Base-by-base conservation (phyloP, 2,888 invertebrate genomes). In the Limnephilus marmoratus region DNA sequence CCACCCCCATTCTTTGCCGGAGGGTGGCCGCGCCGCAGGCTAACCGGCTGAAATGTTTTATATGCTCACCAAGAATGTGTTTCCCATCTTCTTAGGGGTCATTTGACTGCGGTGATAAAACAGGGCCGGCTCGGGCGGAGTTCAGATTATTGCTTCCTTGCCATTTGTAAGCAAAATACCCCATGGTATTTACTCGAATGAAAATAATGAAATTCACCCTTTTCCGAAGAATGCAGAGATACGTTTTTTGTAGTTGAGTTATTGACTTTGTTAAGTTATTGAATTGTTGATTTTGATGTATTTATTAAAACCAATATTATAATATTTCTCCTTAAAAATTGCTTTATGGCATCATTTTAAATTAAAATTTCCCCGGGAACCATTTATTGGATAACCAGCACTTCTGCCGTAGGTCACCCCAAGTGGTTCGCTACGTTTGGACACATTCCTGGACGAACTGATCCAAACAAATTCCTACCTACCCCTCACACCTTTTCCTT, bases 51-150 rank as follows among this genome's bases (percentile, higher is more conserved):
- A 91, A 87, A 91, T 91, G 88, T 91, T 91, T 91, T 91, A 91
- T 91, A 80, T 87, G 82, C 31, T 91, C 53, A 80, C 87, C 87
- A 82, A 87, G 88, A 91, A 91, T 91, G 91, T 91, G 91, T 81
- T 91, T 90, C 90, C 68, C 68, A 24, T 90, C 90, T 34, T 90
- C 80, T 90, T 90, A 90, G 86, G 41, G 86, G 86, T 86, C 86
- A 86, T 86, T 86, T 49, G 49, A 86, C 86, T 86, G 86, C 86
- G 86, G 86, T 86, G 86, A 86, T 86, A 86, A 68, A 86, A 86
- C 45, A 86, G 86, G 86, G 45, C 37, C 13, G n/a, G 45, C 86
- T 45, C 49, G 45, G 86, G 41, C 45, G 7, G 86, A 13, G 45
- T 15, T 41, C 86, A 86, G n/a, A 86, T 86, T 86, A 34, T 34